These are phyloP conservation scores for Pseudochromis fuscus DNA, from an alignment of 2,797 vertebrate genomes.

Conservation along the genomic window DNA sequence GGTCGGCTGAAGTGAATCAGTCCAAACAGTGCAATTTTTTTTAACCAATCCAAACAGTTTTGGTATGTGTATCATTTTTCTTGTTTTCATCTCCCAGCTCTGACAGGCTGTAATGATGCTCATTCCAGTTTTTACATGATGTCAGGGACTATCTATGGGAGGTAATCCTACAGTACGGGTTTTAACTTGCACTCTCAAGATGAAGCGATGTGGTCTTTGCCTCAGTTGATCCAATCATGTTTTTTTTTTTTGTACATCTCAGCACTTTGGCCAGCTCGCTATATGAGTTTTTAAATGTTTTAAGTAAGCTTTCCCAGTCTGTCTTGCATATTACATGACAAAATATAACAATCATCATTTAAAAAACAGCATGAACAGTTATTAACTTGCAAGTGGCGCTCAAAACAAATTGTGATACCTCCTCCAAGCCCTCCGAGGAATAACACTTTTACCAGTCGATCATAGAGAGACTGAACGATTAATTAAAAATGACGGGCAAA, in stretches of 20 bases:
- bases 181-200: slow-evolving; percentile 15
- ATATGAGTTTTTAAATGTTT: too few relatives aligned
- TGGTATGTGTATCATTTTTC: neutral
- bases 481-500: slow-evolving; percentile 38
- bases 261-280: neutral
- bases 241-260: neutral
- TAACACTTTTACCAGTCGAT: neutral
- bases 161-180: slow-evolving; percentile 8
- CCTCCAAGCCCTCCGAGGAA: neutral
- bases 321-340: too few relatives aligned
- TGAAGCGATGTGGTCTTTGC: slow-evolving; percentile 5
- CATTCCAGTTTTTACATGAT: slow-evolving; percentile 41
- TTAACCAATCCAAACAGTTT: neutral
- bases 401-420: neutral
- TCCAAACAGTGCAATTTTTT: neutral
- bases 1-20: neutral
- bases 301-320: too few relatives aligned
- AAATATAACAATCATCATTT: too few relatives aligned
- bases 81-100: slow-evolving; percentile 18
- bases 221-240: neutral
- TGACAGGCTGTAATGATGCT: slow-evolving; percentile 39
- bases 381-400: slow-evolving; percentile 13
- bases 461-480: neutral
- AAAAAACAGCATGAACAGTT: too few relatives aligned
- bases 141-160: slow-evolving; percentile 15